Base-by-base conservation (phyloP, 2,113 vertebrate species). In the Forbesichthys agassizii region DNA sequence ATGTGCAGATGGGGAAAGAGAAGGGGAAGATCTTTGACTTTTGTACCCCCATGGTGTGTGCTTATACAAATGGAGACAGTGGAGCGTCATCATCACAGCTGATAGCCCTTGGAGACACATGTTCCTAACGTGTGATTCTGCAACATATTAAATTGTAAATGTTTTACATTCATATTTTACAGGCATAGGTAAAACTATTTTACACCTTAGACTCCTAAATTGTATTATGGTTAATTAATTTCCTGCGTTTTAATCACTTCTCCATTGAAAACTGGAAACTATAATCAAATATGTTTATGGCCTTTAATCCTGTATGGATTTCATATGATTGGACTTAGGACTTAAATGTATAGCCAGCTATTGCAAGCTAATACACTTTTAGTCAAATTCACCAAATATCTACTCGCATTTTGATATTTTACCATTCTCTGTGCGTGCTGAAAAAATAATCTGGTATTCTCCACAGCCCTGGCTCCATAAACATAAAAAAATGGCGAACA, bases 11-110 rank as follows among this genome's bases (percentile, higher is more conserved):
- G 49, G 69, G 56, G 49, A 76, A 68, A 68, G 78, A 73, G 78
- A 75, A 77, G 65, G 54, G 61, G 42, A 67, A 60, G 65, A 68
- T 66, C 73, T 79, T 76, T 75, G 75, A 33, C 75, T 77, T 78
- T 74, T 57, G 68, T 84, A 83, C 81, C 83, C 79, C 81, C 69
- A 69, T 70, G 79, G 88, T 79, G 79, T 77, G 33, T 68, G 66
- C 75, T 83, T 64, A 4, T 61, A 75, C 80, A 80, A 79, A 85
- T 64, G 53, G 42, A 78, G 76, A 73, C 71, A 73, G 75, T 73
- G 46, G 62, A 48, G 78, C 68, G 76, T 55, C 84, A 86, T 85
- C 85, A 87, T 71, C 68, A 59, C 53, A 58, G 11, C 64, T 68
- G 70, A 71, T 56, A 33, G 65, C 55, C 64, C 33, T 64, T 46